Base-by-base conservation (phyloP, 2,797 vertebrate genomes). In the Emydoidea blandingii region DNA sequence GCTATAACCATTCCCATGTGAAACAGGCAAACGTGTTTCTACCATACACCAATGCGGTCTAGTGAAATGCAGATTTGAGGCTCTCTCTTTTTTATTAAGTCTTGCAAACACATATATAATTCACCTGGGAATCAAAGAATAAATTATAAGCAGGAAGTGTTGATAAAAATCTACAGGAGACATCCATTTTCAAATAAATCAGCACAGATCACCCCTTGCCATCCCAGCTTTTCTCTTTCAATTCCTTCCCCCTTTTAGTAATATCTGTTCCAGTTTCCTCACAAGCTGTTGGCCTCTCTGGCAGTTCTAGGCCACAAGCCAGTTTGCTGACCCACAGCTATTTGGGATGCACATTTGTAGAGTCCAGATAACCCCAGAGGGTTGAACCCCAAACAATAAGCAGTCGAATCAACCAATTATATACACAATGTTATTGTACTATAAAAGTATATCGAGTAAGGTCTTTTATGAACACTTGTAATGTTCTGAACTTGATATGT, bases 1-100 rank as follows among this genome's bases (percentile, higher is more conserved):
- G 83, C n/a, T 87, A 90, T 92, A 97, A 96, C 90, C 57, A 83
- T 89, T 96, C 91, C 79, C 88, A 95, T 25, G 86, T 93, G 95
- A 96, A 95, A 96, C 94, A 2, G 91, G 88, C 91, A 95, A 82
- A 90, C 85, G 37, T 29, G 50, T 87, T 81, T 91, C 93, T 93
- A 62, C 62, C 81, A 86, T 91, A 97, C 12, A 29, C n/a, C 12
- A 2, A 6, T 12, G 57, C 74, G 68, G 92, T 97, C 95, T 93
- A 96, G 50, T n/a, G 68, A 94, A 95, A 53, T 86, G 18, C 81
- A 53, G 88, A 96, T 90, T 41, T 0, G 47, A n/a, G 79, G 16
- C 5, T 89, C 91, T 90, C 83, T 83, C 44, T 34, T 37, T 81
- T 86, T 87, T 87, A 83, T 95, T 79, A 84, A 83, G 78, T 68